These are phyloP conservation scores for Molorchus minor DNA, from an alignment of 2,888 invertebrate genomes.

Conservation along the genomic window DNA sequence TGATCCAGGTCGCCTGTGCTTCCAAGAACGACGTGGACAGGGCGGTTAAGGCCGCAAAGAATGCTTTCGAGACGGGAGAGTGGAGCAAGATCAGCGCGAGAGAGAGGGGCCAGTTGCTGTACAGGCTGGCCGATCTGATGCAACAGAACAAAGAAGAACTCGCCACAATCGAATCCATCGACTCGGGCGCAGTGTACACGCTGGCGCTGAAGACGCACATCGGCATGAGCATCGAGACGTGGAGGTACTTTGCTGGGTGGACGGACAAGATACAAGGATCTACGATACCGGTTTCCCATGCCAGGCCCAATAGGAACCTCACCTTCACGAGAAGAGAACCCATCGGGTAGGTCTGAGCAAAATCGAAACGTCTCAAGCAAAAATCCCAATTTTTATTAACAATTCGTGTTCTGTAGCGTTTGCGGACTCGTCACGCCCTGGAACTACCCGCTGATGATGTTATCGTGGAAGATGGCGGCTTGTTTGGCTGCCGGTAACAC, in stretches of 20 bases:
- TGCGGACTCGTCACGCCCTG: conserved; percentile 94
- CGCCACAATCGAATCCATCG: conserved; percentile 92
- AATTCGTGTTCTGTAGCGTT: conserved; percentile 69
- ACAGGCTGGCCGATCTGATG: conserved; percentile 93
- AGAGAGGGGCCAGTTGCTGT: conserved; percentile 85
- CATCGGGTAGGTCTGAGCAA: conserved; percentile 73
- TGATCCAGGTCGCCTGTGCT: conserved; percentile 69
- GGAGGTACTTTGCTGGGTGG: conserved; percentile 97
- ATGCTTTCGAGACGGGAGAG: conserved; percentile 86
- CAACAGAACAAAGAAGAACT: conserved; percentile 93
- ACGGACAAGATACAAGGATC: conserved; percentile 94
- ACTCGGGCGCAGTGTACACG: conserved; percentile 97
- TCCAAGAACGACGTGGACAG: conserved; percentile 83
- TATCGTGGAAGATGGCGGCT: conserved; percentile 98
- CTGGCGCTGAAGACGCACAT: conserved; percentile 95
- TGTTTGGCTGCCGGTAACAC: conserved; percentile 97
- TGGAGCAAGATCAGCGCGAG: conserved; percentile 96
- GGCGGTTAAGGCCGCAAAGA: conserved; percentile 88
- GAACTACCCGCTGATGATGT: conserved; percentile 99
- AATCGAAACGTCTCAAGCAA: not conserved
- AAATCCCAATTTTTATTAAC: not conserved
- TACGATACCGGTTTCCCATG: conserved; percentile 92
- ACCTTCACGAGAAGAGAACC: conserved; percentile 91
- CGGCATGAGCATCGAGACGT: conserved; percentile 97
- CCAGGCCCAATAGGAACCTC: conserved; percentile 89